Conservation (phyloP, 1,140 invertebrate genomes). For the Thereuonema tuberculata region DNA sequence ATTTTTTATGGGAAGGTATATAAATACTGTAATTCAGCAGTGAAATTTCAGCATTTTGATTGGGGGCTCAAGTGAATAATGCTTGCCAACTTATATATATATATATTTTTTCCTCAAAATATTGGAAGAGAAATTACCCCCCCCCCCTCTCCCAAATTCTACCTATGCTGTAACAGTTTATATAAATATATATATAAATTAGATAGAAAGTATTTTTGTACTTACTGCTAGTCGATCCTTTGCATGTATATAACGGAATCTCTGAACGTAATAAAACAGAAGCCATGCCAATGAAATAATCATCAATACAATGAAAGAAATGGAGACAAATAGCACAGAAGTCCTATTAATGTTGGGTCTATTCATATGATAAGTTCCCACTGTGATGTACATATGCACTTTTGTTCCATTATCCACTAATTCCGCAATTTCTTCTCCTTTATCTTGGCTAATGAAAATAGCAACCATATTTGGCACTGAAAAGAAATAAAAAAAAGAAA, state of each 20-base stretch:
- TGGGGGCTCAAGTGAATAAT: too few relatives aligned
- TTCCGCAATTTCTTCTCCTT: conserved; percentile 53
- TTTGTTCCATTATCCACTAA: conserved; percentile 48
- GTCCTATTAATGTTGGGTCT: conserved; percentile 53
- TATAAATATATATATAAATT: too few relatives aligned
- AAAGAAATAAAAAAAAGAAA: conserved; percentile 15
- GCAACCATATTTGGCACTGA: conserved; percentile 49
- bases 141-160: too few relatives aligned
- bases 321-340: conserved; percentile 80
- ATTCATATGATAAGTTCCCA: conserved; percentile 41
- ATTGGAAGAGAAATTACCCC: too few relatives aligned
- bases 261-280: conserved; percentile 85
- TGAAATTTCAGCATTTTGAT: too few relatives aligned
- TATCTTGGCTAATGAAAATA: conserved; percentile 57
- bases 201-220: too few relatives aligned
- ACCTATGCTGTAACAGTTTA: too few relatives aligned
- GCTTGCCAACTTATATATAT: too few relatives aligned
- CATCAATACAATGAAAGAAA: conserved; percentile 88
- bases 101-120: too few relatives aligned
- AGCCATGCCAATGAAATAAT: conserved; percentile 86
- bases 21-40: too few relatives aligned
- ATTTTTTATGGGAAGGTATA: too few relatives aligned
- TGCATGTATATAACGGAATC: conserved; percentile 81
- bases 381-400: conserved; percentile 50
- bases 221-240: conserved; percentile 62